A percentile compares a stretch with the other conserved stretches of the same genome.
These are phyloP conservation scores for Neoaliturus tenellus DNA, from an alignment of 2,888 invertebrate species.

Conservation along the genomic window DNA sequence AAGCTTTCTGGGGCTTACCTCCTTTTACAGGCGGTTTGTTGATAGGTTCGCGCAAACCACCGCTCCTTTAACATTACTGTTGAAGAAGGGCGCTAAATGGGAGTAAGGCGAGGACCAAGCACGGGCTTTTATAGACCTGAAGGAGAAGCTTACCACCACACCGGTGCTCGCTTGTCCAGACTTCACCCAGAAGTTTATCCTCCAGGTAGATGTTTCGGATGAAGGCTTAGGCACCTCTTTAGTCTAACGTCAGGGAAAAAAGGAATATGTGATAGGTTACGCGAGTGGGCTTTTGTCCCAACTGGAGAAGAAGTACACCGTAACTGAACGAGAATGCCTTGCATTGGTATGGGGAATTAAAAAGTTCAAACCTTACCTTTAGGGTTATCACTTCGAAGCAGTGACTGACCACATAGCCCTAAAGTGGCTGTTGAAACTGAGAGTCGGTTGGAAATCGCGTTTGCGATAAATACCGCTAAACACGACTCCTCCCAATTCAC, in stretches of 20 bases:
- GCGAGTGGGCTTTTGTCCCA: constrained; percentile 59
- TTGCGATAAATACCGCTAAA: constrained; percentile 64
- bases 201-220: no score
- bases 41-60: neutral
- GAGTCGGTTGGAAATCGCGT: constrained; percentile 60
- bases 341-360: neutral
- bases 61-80: neutral
- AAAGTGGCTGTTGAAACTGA: constrained; percentile 45
- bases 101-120: neutral
- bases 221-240: constrained; percentile 54
- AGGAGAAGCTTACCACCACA: constrained; percentile 18
- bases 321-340: neutral
- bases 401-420: constrained; percentile 2
- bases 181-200: constrained; percentile 56
- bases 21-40: constrained; percentile 21
- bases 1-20: constrained; percentile 32
- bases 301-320: neutral
- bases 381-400: neutral
- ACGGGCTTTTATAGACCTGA: neutral
- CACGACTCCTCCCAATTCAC: constrained; percentile 64
- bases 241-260: constrained; percentile 61
- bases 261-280: constrained; percentile 45
- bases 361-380: neutral
- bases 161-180: constrained; percentile 61
- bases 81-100: neutral